Conservation (phyloP, 2,888 invertebrate species). For the Oasisia sp. region DNA sequence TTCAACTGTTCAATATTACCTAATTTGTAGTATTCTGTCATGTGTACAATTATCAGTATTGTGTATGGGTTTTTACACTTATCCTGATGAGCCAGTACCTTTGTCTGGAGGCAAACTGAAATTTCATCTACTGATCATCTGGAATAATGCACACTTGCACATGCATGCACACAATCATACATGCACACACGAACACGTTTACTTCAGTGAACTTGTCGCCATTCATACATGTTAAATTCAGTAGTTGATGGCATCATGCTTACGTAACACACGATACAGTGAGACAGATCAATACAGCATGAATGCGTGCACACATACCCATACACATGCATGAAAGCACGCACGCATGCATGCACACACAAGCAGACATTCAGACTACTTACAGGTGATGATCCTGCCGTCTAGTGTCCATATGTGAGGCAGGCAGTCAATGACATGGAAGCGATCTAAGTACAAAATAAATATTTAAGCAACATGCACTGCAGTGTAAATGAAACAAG, state of each 20-base stretch:
- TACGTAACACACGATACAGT: background rate
- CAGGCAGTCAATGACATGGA: slow-evolving; percentile 63
- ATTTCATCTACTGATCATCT: background rate
- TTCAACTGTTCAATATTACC: too few species aligned
- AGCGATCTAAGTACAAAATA: slow-evolving; percentile 56
- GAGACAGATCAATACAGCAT: background rate
- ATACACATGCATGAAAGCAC: background rate
- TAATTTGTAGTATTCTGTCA: too few species aligned
- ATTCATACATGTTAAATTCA: slow-evolving; percentile 19
- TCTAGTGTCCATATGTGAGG: slow-evolving; percentile 65
- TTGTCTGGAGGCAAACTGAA: background rate
- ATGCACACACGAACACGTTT: background rate
- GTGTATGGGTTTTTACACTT: too few species aligned
- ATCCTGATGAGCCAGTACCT: background rate
- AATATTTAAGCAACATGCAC: background rate
- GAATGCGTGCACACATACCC: background rate
- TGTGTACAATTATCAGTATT: too few species aligned
- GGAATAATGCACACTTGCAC: background rate
- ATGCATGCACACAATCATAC: background rate
- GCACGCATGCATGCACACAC: background rate
- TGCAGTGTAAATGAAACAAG: background rate
- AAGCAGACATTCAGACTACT: slow-evolving; percentile 37
- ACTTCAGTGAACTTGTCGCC: background rate
- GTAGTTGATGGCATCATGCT: background rate
- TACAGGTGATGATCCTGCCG: slow-evolving; percentile 63